Base-by-base conservation (phyloP, 2,113 vertebrate genomes). In the Channa argus region DNA sequence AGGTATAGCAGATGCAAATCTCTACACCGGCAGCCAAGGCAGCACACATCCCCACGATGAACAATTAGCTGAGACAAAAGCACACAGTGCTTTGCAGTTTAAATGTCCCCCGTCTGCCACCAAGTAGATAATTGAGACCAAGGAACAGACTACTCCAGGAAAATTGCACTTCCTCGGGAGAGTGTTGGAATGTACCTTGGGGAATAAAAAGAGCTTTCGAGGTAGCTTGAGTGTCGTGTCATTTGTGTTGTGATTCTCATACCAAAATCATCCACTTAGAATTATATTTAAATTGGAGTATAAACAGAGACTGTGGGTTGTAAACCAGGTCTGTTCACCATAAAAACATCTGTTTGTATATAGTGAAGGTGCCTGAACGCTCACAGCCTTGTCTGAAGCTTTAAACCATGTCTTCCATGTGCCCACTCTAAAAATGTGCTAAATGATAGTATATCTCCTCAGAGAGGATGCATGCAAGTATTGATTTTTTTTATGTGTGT, bases 31-130 rank as follows among this genome's bases (percentile, higher is more conserved):
- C 79, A 88, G 80, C 47, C 41, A 55, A 71, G 71, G 65, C 59
- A 5, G 74, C 69, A 53, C 55, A 12, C 54, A 54, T 91, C 86
- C 82, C 86, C 58, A 44, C 15, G 77, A 77, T 84, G 76, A 86
- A 92, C 86, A 92, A 93, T 93, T 93, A 93, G 83, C 85, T 39
- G 71, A 90, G 81, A 92, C 91, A 90, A 92, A 91, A 85, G 89
- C 82, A 11, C 79, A 78, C 8, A 36, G 70, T 58, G 78, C 85
- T 73, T 84, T 62, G 44, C 63, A 44, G 82, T 88, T 88, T 88
- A 87, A 91, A 92, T 86, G 83, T 84, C 86, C 86, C 84, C 88
- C 63, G 85, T 78, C 86, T 90, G 90, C 80, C 86, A 84, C 86
- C 62, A 73, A 88, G 89, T 76, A 86, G 91, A 90, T 91, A 92